A percentile compares a stretch with the other conserved stretches of the same genome.
Evolutionary conservation across 1,140 invertebrate genomes (phyloP).

Genomic region (Elysia chlorotica): DNA sequence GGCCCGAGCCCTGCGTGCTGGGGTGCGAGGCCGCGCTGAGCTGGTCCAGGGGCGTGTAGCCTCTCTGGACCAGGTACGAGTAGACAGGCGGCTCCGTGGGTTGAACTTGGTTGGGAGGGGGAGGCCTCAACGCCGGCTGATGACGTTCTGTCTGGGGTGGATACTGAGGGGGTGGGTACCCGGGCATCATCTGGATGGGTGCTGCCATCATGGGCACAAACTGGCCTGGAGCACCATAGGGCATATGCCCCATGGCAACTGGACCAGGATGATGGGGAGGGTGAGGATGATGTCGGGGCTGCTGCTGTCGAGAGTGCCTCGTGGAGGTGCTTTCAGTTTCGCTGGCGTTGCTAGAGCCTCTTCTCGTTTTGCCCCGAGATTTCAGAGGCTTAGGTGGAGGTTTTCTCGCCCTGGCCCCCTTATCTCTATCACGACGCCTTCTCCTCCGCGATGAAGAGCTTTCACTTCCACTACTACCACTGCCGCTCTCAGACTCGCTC

Average conservation of each 20-base stretch:
- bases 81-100: conserved; percentile 38
- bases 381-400: background rate
- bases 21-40: background rate
- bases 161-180: conserved; percentile 25
- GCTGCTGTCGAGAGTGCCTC: conserved; percentile 1
- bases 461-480: background rate
- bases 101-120: conserved; percentile 3
- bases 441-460: too few species aligned
- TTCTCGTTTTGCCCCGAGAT: background rate
- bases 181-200: conserved; percentile 3
- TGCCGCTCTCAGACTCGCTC: conserved; percentile 8
- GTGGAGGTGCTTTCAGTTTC: background rate
- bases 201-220: conserved; percentile 7
- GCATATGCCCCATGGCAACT: too few species aligned
- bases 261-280: background rate
- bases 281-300: background rate
- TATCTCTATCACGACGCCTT: background rate
- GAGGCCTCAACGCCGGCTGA: background rate
- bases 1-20: background rate
- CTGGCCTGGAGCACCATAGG: conserved; percentile 1
- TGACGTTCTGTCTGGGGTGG: conserved; percentile 9
- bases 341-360: background rate
- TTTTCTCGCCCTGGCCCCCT: background rate
- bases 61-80: conserved; percentile 43
- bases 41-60: conserved; percentile 34